Conservation (phyloP, 2,113 vertebrate genomes). For the Entelurus aequoreus region DNA sequence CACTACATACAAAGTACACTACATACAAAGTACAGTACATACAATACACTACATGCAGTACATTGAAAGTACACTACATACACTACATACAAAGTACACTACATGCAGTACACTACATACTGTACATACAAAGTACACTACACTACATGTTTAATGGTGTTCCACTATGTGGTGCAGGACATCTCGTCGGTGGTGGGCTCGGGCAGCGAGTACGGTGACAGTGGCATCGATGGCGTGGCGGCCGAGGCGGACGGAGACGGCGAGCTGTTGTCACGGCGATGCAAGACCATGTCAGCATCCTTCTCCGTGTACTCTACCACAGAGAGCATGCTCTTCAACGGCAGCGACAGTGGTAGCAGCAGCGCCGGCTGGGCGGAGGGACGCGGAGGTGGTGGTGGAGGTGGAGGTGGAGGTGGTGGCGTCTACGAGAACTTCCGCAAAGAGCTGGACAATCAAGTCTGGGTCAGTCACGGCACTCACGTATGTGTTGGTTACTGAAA, state of each 20-base stretch:
- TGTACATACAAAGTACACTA: no score
- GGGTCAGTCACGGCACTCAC: constrained; percentile 40
- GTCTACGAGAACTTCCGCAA: constrained; percentile 95
- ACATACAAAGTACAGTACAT: no score
- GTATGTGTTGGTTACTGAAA: no score
- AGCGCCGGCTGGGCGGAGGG: constrained; percentile 78
- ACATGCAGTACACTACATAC: background rate
- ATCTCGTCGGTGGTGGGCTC: constrained; percentile 78
- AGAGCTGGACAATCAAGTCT: constrained; percentile 79
- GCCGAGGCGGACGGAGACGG: constrained; percentile 71
- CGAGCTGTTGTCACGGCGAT: constrained; percentile 81
- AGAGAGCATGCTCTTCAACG: constrained; percentile 77
- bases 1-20: no score
- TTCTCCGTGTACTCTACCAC: constrained; percentile 81
- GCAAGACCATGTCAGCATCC: constrained; percentile 89
- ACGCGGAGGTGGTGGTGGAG: no score
- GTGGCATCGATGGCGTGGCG: constrained; percentile 87
- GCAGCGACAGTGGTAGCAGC: constrained; percentile 91
- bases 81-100: no score
- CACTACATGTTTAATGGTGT: no score
- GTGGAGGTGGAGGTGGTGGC: constrained; percentile 72
- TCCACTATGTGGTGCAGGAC: constrained; percentile 71
- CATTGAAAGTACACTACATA: no score
- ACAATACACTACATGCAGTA: no score
- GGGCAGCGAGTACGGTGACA: constrained; percentile 92